Evolutionary conservation across 2,797 vertebrate species (phyloP), one percentile per base, ranked within the genome.

Genomic region (Sebastes taczanowskii): DNA sequence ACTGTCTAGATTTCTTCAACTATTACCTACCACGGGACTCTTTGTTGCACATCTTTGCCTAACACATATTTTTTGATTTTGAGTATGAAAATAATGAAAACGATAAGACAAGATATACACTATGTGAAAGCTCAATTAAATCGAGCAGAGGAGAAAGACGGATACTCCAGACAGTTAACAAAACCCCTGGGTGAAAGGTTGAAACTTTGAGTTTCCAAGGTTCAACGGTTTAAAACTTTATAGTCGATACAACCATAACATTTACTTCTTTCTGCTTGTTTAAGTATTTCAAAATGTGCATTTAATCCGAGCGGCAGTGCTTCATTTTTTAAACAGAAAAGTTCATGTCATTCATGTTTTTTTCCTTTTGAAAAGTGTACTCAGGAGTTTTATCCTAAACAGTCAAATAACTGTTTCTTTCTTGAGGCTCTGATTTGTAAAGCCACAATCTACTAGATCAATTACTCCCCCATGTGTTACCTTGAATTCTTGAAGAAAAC

Each of bases 1-100:
- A 74, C 66, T 58, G 78, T 81, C 56, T 69, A 85, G 52, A 86
- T 81, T 74, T 79, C 6, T 80, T 72, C 64, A 80, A 34, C 58
- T 74, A 64, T 68, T 60, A 67, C 32, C 68, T 66, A 69, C 60
- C 53, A 64, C 23, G 29, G 5, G 38, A 70, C 4, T 65, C 58
- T 71, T 75, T 78, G 42, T 56, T 70, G 5, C 6, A 67, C 11
- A 25, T 59, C 22, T 61, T 14, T 83, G 27, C 64, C 32, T 16
- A 64, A 62, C 4, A 42, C 34, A 18, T 23, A 70, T 59, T 67
- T 53, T 53, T 22, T 60, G 0, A 23, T 20, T n/a, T 16, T 52
- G 38, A 67, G 30, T 3, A 16, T 71, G 16, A 78, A 68, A 77
- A 58, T 30, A 64, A 68, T n/a, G 32, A 38, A n/a, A 38, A 65